A percentile compares a stretch with the other conserved stretches of the same genome.
Evolutionary conservation across 2,888 invertebrate species (phyloP).

Genomic region (Melinaea menophilus): DNA sequence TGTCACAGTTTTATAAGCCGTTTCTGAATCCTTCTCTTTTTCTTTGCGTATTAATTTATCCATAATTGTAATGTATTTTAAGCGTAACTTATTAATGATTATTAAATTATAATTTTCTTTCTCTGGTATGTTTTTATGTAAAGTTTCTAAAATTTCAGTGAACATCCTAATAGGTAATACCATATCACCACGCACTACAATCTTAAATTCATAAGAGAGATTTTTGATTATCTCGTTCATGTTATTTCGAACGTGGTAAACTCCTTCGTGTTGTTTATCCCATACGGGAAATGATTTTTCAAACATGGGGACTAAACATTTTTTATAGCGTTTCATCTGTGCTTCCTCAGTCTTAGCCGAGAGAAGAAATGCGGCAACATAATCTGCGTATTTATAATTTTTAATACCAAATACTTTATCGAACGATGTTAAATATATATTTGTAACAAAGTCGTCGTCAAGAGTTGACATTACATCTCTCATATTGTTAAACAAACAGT

Average conservation of each 20-base stretch:
- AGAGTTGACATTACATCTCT: conserved; percentile 45
- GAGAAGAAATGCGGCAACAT: conserved; percentile 46
- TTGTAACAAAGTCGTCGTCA: conserved; percentile 41
- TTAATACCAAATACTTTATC: conserved; percentile 37
- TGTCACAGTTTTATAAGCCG: conserved; percentile 34
- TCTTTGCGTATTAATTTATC: conserved; percentile 22
- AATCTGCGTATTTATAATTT: conserved; percentile 17
- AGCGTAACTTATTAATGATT: conserved; percentile 46
- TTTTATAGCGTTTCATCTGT: conserved; percentile 45
- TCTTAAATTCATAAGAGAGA: conserved; percentile 38
- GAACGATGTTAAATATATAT: conserved; percentile 43
- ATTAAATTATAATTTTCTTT: conserved; percentile 50
- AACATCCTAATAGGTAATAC: conserved; percentile 40
- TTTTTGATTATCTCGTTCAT: conserved; percentile 37
- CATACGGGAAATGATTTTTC: conserved; percentile 40
- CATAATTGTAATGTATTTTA: conserved; percentile 40
- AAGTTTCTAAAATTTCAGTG: conserved; percentile 34
- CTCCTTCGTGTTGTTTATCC: conserved; percentile 36
- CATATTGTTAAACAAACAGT: conserved; percentile 35
- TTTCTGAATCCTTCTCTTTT: conserved; percentile 10
- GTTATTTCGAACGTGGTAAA: conserved; percentile 34
- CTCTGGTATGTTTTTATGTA: conserved; percentile 40
- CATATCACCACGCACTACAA: conserved; percentile 35
- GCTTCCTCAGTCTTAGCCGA: conserved; percentile 39
- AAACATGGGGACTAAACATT: conserved; percentile 45